Base-by-base conservation (phyloP, 1,140 invertebrate genomes). In the Bombus vancouverensis region DNA sequence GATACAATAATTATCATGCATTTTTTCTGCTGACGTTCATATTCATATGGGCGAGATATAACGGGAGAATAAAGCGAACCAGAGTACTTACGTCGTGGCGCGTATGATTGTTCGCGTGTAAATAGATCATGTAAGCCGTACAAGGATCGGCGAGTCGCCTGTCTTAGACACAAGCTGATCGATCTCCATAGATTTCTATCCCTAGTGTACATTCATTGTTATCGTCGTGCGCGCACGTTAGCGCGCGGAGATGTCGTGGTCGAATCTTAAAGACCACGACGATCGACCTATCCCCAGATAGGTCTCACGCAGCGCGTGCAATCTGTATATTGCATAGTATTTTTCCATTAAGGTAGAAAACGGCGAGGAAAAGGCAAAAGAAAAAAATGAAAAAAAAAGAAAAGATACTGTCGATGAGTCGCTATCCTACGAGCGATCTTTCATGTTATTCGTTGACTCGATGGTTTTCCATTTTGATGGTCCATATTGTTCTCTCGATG, bases 281-380 rank as follows among this genome's bases (percentile, higher is more conserved):
- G 72, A 82, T 83, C 34, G 37, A 71, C 37, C 68, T 39, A 71
- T 34, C 8, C 13, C 22, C 15, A 1, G 28, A 62, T 83, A 39
- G 82, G 59, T 83, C 62, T 74, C 62, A 47, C 22, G 44, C 70
- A n/a, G 44, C 62, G 68, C 34, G 47, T 42, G 37, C 68, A 42
- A 47, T 82, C 59, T 76, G 87, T 81, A 86, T 66, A 85, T 79
- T 82, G 62, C 84, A 90, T 90, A 88, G 87, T 90, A 88, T 88
- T 90, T 90, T 88, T 90, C 81, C 84, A 90, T 89, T 47, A 81
- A 87, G 65, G n/a, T 13, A 9, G 81, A 83, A 59, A 44, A 44
- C 47, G 57, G 44, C 15, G 44, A 44, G 39, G 68, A n/a, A n/a
- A 34, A 22, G 9, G 28, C 6, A 62, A 77, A 62, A 34, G 0